Conservation (phyloP, 2,888 invertebrate species). For the Erynnis tages region DNA sequence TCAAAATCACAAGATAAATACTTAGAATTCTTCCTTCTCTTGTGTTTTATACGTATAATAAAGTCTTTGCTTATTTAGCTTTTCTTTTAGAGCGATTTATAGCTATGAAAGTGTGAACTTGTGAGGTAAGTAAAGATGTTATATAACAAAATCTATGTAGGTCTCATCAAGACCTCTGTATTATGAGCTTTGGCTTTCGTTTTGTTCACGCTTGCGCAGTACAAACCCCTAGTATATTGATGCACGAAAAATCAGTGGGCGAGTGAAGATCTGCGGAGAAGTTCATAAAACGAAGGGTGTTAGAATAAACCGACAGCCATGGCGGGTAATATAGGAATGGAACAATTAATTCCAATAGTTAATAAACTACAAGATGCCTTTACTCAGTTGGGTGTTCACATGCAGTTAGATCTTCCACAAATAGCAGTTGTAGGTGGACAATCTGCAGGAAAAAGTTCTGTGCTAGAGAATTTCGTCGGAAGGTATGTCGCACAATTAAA, state of each 20-base stretch:
- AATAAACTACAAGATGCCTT: constrained; percentile 99
- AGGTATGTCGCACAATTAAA: constrained; percentile 84
- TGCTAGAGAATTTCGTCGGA: constrained; percentile 99
- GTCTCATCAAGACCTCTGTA: constrained; percentile 36
- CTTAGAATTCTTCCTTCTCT: no score
- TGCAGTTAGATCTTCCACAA: constrained; percentile 99
- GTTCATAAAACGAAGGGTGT: constrained; percentile 69
- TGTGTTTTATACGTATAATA: no score
- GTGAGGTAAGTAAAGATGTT: no score
- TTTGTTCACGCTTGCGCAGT: constrained; percentile 66
- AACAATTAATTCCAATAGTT: constrained; percentile 99
- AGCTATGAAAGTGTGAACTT: no score
- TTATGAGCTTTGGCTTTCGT: constrained; percentile 40
- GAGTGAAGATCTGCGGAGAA: constrained; percentile 69
- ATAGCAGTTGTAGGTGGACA: constrained; percentile 99
- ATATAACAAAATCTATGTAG: constrained; percentile 14
- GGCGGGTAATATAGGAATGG: constrained; percentile 94
- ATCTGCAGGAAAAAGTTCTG: constrained; percentile 99
- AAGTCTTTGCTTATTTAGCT: no score
- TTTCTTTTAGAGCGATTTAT: no score
- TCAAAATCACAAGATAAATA: no score
- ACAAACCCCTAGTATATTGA: constrained; percentile 62
- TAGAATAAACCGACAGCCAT: constrained; percentile 74
- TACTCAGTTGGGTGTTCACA: constrained; percentile 97
- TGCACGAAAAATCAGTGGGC: constrained; percentile 72